These are phyloP conservation scores for Xyrauchen texanus DNA, from an alignment of 2,113 vertebrate species.

Conservation along the genomic window DNA sequence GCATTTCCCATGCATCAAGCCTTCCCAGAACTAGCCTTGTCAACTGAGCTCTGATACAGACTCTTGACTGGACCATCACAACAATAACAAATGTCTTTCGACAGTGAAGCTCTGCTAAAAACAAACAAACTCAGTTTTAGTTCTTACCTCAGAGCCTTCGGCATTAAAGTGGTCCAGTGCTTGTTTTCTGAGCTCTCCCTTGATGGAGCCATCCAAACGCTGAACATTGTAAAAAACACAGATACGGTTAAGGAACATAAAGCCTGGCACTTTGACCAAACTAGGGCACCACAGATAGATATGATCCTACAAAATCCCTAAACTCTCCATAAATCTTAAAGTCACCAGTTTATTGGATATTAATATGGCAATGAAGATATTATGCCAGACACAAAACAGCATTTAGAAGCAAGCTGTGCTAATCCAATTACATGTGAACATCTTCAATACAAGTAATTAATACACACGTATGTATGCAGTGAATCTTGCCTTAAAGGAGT, in stretches of 20 bases:
- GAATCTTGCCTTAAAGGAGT: too few species aligned
- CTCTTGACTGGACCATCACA: neutral
- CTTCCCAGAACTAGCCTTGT: neutral
- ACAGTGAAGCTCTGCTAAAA: neutral
- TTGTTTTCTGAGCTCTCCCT: conserved; percentile 97
- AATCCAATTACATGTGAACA: neutral
- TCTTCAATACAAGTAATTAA: too few species aligned
- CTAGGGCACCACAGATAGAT: conserved; percentile 8
- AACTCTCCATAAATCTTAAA: neutral
- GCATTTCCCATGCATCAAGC: conserved; percentile 16
- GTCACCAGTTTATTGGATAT: neutral
- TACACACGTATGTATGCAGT: too few species aligned
- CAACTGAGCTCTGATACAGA: conserved; percentile 18
- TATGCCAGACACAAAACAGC: conserved; percentile 15
- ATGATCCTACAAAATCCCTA: conserved; percentile 7
- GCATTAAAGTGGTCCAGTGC: conserved; percentile 99
- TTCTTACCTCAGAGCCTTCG: conserved; percentile 95
- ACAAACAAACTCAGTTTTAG: neutral
- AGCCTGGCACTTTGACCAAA: conserved; percentile 26
- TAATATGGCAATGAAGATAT: neutral
- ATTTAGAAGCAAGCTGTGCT: neutral
- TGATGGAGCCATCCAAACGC: conserved; percentile 97
- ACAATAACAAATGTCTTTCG: conserved; percentile 1
- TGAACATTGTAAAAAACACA: conserved; percentile 66
- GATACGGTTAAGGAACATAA: conserved; percentile 44